phyloP scores from a whole-genome alignment of 2,797 vertebrate species.

The Pelobates cultripes region DNA sequence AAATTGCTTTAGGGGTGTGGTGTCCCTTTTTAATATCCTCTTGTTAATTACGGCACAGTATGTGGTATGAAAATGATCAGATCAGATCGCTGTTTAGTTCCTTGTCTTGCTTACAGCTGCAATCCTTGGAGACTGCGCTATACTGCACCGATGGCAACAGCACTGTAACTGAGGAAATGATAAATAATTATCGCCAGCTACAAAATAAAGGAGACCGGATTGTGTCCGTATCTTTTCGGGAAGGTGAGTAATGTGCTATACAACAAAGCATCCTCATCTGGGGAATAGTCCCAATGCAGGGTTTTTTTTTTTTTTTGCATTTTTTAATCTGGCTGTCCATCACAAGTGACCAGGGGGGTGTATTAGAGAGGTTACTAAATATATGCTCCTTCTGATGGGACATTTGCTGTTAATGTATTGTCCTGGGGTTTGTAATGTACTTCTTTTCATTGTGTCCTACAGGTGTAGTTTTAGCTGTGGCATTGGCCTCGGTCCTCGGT shows the following conservation, averaged over 20 bases:
- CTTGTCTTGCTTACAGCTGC: conserved; percentile 70
- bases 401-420: no score
- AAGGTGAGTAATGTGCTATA: conserved; percentile 75
- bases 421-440: no score
- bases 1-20: no score
- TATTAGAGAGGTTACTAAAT: no score
- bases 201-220: conserved; percentile 79
- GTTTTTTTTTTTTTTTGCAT: background rate
- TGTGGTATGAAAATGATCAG: no score
- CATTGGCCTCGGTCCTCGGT: conserved; percentile 73
- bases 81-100: background rate
- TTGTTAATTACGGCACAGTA: no score
- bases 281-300: background rate
- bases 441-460: conserved; percentile 23
- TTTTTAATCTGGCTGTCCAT: background rate
- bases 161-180: conserved; percentile 73
- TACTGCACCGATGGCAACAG: conserved; percentile 80
- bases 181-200: conserved; percentile 82
- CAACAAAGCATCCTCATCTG: no score
- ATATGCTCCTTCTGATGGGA: no score
- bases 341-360: background rate
- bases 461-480: conserved; percentile 79
- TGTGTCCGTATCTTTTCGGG: conserved; percentile 87
- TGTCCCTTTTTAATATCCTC: no score
- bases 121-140: conserved; percentile 79